These are phyloP conservation scores for Zenarchopterus dispar DNA, from an alignment of 2,797 vertebrate genomes.

Conservation along the genomic window DNA sequence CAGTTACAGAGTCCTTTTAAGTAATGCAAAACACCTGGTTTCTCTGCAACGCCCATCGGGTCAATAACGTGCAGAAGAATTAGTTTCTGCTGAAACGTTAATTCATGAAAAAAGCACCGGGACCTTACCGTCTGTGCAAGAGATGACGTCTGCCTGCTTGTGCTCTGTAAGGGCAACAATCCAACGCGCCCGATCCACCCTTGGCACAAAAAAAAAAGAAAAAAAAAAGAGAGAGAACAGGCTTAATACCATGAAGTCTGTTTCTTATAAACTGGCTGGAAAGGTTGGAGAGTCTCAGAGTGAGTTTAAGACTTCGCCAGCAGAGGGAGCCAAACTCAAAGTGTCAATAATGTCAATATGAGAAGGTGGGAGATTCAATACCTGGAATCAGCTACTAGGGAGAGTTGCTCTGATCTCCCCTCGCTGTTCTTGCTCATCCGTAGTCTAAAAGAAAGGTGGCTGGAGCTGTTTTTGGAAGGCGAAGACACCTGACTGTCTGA, in stretches of 20 bases:
- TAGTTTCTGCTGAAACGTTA: too few relatives aligned
- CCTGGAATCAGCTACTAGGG: conserved; percentile 87
- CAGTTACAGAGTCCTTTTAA: too few relatives aligned
- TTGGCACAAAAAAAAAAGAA: too few relatives aligned
- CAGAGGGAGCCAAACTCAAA: conserved; percentile 63
- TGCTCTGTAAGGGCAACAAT: conserved; percentile 83
- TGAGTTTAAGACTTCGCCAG: conserved; percentile 29
- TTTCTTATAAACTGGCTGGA: neutral
- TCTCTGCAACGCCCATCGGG: neutral
- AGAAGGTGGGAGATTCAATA: conserved; percentile 66
- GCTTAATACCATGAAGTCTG: neutral
- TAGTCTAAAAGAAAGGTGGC: conserved; percentile 81
- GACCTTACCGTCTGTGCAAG: conserved; percentile 84
- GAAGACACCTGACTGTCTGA: conserved; percentile 55
- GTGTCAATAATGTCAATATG: too few relatives aligned
- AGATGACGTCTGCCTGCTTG: conserved; percentile 64
- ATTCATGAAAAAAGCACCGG: neutral
- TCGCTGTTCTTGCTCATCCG: conserved; percentile 89
- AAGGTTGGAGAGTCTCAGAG: neutral
- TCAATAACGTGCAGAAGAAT: too few relatives aligned
- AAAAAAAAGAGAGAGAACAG: neutral
- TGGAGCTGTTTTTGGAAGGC: conserved; percentile 60
- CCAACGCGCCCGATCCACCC: conserved; percentile 94
- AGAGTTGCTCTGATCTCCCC: conserved; percentile 82
- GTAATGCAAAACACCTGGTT: neutral